phyloP scores from a whole-genome alignment of 2,888 invertebrate species.

The Athrips mouffetella region DNA sequence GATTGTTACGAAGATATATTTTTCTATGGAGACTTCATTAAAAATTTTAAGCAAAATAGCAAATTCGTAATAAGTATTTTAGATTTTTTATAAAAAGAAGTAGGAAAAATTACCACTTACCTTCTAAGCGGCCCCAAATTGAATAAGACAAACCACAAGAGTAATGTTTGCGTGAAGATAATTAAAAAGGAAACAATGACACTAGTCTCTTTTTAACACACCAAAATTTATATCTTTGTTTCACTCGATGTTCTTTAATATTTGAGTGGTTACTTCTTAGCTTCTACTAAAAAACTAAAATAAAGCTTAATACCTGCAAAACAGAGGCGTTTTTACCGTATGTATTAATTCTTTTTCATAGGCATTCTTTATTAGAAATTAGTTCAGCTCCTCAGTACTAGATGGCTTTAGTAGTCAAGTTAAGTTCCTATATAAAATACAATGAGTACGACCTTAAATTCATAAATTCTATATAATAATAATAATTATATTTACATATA shows the following conservation, averaged over 20 bases:
- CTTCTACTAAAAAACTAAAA: slow-evolving; percentile 28
- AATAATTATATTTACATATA: too few species aligned
- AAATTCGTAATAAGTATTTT: too few species aligned
- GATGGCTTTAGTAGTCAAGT: slow-evolving; percentile 37
- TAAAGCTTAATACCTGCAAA: slow-evolving; percentile 27
- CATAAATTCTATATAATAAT: too few species aligned
- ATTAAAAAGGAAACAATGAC: slow-evolving; percentile 33
- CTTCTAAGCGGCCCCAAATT: not conserved
- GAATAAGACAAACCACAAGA: not conserved
- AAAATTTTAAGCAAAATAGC: too few species aligned
- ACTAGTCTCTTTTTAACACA: slow-evolving; percentile 29
- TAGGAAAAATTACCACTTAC: too few species aligned
- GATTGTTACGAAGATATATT: too few species aligned
- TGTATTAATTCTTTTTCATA: slow-evolving; percentile 46
- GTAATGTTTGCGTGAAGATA: slow-evolving; percentile 27
- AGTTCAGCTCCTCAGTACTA: slow-evolving; percentile 30
- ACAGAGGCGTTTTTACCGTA: slow-evolving; percentile 38
- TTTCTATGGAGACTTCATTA: too few species aligned
- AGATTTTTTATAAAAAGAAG: too few species aligned
- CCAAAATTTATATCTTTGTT: slow-evolving; percentile 46
- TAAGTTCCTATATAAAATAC: too few species aligned
- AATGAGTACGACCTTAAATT: too few species aligned
- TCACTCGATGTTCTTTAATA: slow-evolving; percentile 52
- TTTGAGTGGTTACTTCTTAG: slow-evolving; percentile 55
- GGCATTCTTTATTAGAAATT: slow-evolving; percentile 52